Conservation (phyloP, 2,113 vertebrate genomes). For the Rhegmatorhina hoffmannsi region DNA sequence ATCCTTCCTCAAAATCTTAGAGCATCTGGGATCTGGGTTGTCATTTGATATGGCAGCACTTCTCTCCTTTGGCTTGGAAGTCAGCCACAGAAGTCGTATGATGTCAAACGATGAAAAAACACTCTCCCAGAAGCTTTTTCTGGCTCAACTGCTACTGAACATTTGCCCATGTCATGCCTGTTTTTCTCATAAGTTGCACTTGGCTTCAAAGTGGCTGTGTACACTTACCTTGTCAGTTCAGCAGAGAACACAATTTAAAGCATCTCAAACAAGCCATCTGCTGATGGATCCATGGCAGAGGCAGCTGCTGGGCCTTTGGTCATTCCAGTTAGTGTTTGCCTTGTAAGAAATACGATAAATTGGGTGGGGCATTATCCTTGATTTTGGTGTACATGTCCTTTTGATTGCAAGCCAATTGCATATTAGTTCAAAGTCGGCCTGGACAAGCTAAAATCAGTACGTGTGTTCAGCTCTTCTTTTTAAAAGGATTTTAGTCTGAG, state of each 20-base stretch:
- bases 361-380: background rate
- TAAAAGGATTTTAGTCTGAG: background rate
- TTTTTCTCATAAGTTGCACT: background rate
- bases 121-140: background rate
- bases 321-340: background rate
- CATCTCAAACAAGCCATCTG: accelerated
- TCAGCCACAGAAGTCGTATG: background rate
- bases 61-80: background rate
- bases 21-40: background rate
- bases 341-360: background rate
- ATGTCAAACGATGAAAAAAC: constrained; percentile 31
- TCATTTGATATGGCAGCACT: background rate
- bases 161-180: accelerated
- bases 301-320: background rate
- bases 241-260: accelerated
- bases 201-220: accelerated
- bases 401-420: background rate
- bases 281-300: accelerated
- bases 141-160: background rate
- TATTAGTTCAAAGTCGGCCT: background rate
- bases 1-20: background rate
- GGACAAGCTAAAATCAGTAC: background rate
- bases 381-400: background rate
- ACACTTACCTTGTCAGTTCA: background rate
- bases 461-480: background rate